A percentile compares a stretch with the other conserved stretches of the same genome.
These are phyloP conservation scores for Lytechinus variegatus DNA, from an alignment of 35 echinoderm and acorn worm species.

Conservation along the genomic window DNA sequence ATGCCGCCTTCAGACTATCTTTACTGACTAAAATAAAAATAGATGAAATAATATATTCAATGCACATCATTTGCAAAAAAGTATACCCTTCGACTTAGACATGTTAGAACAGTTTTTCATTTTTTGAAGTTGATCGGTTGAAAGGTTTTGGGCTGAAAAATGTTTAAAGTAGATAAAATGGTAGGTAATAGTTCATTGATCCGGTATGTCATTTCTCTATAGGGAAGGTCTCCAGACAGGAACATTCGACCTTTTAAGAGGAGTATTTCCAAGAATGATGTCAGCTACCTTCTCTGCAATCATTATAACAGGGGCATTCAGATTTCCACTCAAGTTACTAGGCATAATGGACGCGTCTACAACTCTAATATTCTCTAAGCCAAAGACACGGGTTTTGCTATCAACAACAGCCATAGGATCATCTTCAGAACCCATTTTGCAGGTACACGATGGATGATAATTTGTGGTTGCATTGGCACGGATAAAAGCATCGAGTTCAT, in stretches of 20 bases:
- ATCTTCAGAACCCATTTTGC: slow-evolving; percentile 87
- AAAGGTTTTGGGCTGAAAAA: too few species aligned
- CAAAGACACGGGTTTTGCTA: slow-evolving; percentile 73
- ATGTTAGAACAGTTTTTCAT: too few species aligned
- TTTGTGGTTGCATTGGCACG: slow-evolving; percentile 62
- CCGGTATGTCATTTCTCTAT: slow-evolving; percentile 38
- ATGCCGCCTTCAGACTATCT: too few species aligned
- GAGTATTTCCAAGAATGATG: slow-evolving; percentile 55
- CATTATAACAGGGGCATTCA: slow-evolving; percentile 95
- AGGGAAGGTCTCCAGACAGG: slow-evolving; percentile 76
- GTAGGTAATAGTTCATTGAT: too few species aligned
- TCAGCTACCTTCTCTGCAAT: slow-evolving; percentile 63
- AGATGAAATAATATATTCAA: too few species aligned
- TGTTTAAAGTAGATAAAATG: too few species aligned
- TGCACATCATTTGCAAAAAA: too few species aligned
- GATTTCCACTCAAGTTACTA: slow-evolving; percentile 83
- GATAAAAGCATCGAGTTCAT: slow-evolving; percentile 85
- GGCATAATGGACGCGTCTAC: slow-evolving; percentile 99
- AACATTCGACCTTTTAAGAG: slow-evolving; percentile 56
- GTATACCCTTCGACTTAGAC: too few species aligned
- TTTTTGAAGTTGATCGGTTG: too few species aligned
- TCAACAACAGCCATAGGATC: slow-evolving; percentile 97
- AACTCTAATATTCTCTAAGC: slow-evolving; percentile 77
- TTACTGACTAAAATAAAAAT: too few species aligned
- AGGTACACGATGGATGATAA: slow-evolving; percentile 93